Base-by-base conservation (phyloP, 2,113 vertebrate genomes). In the Brachyhypopomus gauderio region DNA sequence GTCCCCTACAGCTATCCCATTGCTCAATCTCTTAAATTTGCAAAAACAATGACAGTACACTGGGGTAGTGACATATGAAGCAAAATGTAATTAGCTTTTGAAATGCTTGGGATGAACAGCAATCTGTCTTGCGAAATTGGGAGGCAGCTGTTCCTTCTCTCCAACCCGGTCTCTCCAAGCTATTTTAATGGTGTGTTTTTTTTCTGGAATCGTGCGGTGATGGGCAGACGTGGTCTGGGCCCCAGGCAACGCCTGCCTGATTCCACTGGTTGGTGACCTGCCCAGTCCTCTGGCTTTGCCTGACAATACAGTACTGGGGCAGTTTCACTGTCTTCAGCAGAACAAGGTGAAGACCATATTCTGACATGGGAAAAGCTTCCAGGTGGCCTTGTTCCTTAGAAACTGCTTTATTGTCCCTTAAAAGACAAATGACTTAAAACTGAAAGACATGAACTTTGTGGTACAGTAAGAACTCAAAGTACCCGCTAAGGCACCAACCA, bases 71-170 rank as follows among this genome's bases (percentile, higher is more conserved):
- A 84, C 79, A 84, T 79, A 84, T 77, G 77, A 84, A 79, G 77
- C 79, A 74, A 86, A 86, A 86, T 86, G 80, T 84, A 86, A 86
- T 86, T 86, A 84, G 83, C 72, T 85, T 84, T 77, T 55, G 80
- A 84, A 86, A 84, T 82, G 77, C 79, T 84, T 79, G 64, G 80
- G 71, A 67, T 82, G 80, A 84, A 82, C 79, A 67, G 72, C 83
- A 86, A 86, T 86, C 77, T 86, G 85, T 84, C 83, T 83, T 77
- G 27, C 73, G 77, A 82, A 86, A 84, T 82, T 82, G 69, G 83
- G 78, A 82, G 74, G 79, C 83, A 84, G 80, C 77, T 84, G 85
- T 84, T 82, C 77, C 78, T 69, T 45, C 52, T 25, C 63, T 48
- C 52, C 27, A 81, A 66, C 79, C 55, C 79, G 69, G 79, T 69